Base-by-base conservation (phyloP, 1,140 invertebrate species). In the Drosophila pruinosa region DNA sequence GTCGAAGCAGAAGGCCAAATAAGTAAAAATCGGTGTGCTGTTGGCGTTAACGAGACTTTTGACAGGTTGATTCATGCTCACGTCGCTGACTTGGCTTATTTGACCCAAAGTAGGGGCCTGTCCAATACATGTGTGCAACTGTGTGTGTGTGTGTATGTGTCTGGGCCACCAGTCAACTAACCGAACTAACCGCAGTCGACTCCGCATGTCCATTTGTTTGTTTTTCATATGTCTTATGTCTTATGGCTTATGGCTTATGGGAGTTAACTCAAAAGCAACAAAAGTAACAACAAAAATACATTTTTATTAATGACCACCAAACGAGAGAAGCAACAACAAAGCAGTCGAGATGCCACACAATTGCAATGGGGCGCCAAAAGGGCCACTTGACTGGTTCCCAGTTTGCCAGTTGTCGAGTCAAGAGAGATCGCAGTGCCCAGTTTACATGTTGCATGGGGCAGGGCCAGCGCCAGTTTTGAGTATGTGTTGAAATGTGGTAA, bases 31-130 rank as follows among this genome's bases (percentile, higher is more conserved):
- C 67, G 72, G 56, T 89, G 56, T 89, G 89, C 89, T 90, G 89
- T 90, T 90, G 89, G 89, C 89, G 89, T 80, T 90, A 90, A 90
- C 89, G 89, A 90, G 89, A 79, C 89, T 90, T 90, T 90, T 90
- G 89, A 90, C 89, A 90, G 89, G 81, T 90, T 90, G 89, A 90
- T 90, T 90, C 89, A 90, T 90, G 78, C 83, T 89, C 83, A 88
- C 82, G 78, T 83, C 79, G 73, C 80, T 85, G 80, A 83, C 80
- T 83, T 83, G 80, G 82, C 82, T 88, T 86, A 81, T 85, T 86
- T 85, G 81, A 85, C 81, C 81, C 65, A 85, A 77, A 80, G 81
- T 73, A 85, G 57, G 73, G 80, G 73, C 74, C 65, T 63, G 63
- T 63, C 70, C 72, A 15, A 57, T 36, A 79, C 50, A 45, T 12